Evolutionary conservation across 2,797 vertebrate species (phyloP).

Genomic region (Paratrypauchen microcephalus): DNA sequence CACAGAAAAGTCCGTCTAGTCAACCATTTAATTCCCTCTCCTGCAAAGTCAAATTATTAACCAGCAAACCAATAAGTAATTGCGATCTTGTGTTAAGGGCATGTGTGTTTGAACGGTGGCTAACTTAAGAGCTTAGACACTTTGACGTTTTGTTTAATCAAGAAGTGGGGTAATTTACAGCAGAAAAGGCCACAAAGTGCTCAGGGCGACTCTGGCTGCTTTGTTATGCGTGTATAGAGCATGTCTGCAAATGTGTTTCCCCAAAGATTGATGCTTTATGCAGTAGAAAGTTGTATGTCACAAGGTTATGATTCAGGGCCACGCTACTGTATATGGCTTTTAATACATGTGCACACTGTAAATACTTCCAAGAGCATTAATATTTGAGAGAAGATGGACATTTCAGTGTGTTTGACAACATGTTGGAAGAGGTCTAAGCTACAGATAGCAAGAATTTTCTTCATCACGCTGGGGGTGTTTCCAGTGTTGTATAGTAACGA

Average conservation of each 20-base stretch:
- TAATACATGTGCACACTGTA: neutral
- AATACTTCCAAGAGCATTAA: too few species aligned
- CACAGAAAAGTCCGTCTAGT: constrained; percentile 60
- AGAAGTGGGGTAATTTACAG: constrained; percentile 63
- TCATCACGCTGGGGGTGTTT: too few species aligned
- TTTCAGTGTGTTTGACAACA: too few species aligned
- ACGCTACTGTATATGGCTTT: neutral
- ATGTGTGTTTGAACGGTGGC: constrained; percentile 14
- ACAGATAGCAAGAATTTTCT: too few species aligned
- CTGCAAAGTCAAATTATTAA: constrained; percentile 68
- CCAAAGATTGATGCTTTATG: constrained; percentile 5
- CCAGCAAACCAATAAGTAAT: constrained; percentile 70
- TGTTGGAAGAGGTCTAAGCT: too few species aligned
- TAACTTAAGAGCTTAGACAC: constrained; percentile 62
- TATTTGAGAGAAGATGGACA: too few species aligned
- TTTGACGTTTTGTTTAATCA: constrained; percentile 71
- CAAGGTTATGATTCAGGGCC: neutral
- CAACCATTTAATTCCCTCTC: constrained; percentile 68
- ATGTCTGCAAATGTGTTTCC: neutral
- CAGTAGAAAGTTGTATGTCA: neutral
- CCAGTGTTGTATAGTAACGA: too few species aligned
- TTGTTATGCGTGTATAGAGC: constrained; percentile 21
- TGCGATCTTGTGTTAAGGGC: constrained; percentile 50
- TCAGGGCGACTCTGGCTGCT: constrained; percentile 42
- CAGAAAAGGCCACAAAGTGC: constrained; percentile 60